Conservation (phyloP, 2,797 vertebrate genomes). For the Choloepus didactylus region DNA sequence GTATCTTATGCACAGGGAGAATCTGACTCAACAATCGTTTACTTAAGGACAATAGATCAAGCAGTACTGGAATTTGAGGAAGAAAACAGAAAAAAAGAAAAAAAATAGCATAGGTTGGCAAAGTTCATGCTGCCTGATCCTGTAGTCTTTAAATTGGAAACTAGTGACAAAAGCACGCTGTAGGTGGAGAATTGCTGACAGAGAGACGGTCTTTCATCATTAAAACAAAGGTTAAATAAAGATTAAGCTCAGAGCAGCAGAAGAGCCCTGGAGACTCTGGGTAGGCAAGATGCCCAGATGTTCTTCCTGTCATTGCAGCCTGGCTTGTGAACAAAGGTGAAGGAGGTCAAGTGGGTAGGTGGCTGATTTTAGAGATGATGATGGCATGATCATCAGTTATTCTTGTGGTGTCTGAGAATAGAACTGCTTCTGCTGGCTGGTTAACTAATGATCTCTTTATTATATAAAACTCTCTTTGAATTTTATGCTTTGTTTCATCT, state of each 20-base stretch:
- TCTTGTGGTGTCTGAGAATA: slow-evolving; percentile 19
- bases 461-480: not conserved
- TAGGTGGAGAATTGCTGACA: slow-evolving; percentile 58
- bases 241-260: slow-evolving; percentile 65
- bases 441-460: not conserved
- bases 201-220: slow-evolving; percentile 60
- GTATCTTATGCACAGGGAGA: not conserved
- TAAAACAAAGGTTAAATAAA: slow-evolving; percentile 78
- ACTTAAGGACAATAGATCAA: slow-evolving; percentile 24
- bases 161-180: slow-evolving; percentile 31
- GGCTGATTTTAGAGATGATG: not conserved
- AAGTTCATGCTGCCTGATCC: not conserved
- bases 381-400: not conserved
- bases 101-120: not conserved
- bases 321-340: slow-evolving; percentile 38
- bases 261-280: slow-evolving; percentile 58
- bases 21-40: not conserved
- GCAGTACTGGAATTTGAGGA: not conserved
- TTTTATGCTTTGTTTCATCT: not conserved
- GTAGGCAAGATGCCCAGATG: slow-evolving; percentile 69
- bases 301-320: not conserved
- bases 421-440: not conserved
- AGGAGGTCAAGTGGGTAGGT: slow-evolving; percentile 48
- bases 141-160: slow-evolving; percentile 32
- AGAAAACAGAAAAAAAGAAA: not conserved